Base-by-base conservation (phyloP, 2,113 vertebrate species). In the Gila orcuttii region DNA sequence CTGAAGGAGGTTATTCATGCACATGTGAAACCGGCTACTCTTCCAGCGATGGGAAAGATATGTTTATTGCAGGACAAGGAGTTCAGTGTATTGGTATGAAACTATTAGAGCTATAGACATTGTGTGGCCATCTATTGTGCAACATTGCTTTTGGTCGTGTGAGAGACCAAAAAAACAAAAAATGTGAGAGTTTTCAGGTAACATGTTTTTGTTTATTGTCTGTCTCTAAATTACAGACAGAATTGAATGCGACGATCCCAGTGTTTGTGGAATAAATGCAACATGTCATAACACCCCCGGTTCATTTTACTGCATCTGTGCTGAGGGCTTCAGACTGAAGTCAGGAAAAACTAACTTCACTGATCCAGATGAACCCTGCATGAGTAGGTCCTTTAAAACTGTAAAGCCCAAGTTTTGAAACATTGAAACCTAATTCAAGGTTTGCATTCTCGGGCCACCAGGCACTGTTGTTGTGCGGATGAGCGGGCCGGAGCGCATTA, bases 271-370 rank as follows among this genome's bases (percentile, higher is more conserved):
- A n/a, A 31, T 0, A 1, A 90, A 92, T 57, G 88, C 87, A 8
- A 0, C 0, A 0, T 96, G 95, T n/a, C 0, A 7, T 50, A 95
- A 95, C 88, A 92, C 86, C 1, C 0, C 0, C 1, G 93, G 94
- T 1, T 84, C 76, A 17, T 91, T 89, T 87, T 0, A 0, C 3
- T 96, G 95, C 66, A 6, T 1, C 1, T 95, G 94, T 59, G 73
- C n/a, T 0, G 0, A 11, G 8, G 94, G 93, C 15, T 95, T 89
- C 89, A 9, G 0, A 71, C 74, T 82, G 39, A 84, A 84, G 82
- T 90, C 90, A 83, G 87, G 86, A 10, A 9, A 62, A 57, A 23
- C n/a, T 0, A 68, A 3, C 3, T 90, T 89, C 84, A 60, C 79
- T n/a, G 47, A 31, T 2, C 13, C 0, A 2, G 0, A 36, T 21